Evolutionary conservation across 2,113 vertebrate genomes (phyloP).

Genomic region (Nyctereutes procyonoides): DNA sequence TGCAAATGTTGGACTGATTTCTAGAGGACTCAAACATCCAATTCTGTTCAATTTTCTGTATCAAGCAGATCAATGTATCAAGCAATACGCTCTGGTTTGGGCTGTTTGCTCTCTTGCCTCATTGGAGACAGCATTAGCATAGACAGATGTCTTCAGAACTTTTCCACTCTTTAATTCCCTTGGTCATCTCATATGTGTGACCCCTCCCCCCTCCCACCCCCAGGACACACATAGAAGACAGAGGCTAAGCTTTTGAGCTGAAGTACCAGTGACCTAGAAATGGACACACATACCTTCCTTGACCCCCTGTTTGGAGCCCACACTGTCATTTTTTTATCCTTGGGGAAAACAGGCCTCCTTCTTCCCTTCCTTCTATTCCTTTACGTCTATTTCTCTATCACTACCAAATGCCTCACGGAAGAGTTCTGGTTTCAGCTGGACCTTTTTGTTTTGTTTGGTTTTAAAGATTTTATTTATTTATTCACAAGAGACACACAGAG

Average conservation of each 20-base stretch:
- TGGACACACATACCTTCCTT: not conserved
- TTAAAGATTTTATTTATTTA: too few species aligned
- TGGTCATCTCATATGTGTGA: not conserved
- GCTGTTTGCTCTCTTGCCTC: not conserved
- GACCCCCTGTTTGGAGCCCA: not conserved
- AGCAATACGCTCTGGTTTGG: not conserved
- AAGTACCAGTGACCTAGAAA: not conserved
- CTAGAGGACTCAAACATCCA: not conserved
- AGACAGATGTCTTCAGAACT: not conserved
- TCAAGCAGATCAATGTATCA: not conserved
- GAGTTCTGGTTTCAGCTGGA: not conserved
- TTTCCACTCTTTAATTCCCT: slow-evolving; percentile 21
- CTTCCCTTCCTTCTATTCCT: not conserved
- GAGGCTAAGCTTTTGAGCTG: not conserved
- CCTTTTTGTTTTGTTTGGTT: too few species aligned
- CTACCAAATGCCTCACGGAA: not conserved
- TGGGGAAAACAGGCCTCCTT: not conserved
- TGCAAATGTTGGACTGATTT: not conserved
- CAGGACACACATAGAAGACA: not conserved
- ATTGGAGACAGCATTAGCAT: not conserved
- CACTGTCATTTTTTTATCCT: not conserved
- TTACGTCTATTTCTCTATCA: not conserved
- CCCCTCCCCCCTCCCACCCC: not conserved
- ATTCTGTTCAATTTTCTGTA: not conserved
- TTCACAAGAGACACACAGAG: too few species aligned